Evolutionary conservation across 2,113 vertebrate genomes (phyloP), one percentile per base, ranked within the genome.

Genomic region (Hipposideros armiger): DNA sequence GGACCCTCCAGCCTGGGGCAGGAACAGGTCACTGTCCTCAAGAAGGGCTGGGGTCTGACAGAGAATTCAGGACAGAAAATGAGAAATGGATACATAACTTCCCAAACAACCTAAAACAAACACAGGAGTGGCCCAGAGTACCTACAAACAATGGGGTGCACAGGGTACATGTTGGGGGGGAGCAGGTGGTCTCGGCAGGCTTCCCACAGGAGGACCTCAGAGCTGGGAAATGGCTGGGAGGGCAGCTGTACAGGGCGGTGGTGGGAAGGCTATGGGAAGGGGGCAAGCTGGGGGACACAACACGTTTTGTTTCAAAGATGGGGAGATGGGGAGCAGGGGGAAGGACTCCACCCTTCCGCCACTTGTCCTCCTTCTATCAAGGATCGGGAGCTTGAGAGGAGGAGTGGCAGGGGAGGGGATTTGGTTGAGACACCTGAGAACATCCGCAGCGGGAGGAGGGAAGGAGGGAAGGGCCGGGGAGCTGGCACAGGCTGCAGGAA

Each of bases 391-490:
- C 30, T 28, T 22, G 24, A 32, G 81, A 56, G 91, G 72, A 78
- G 82, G 73, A 50, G 72, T 4, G 40, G 60, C 62, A n/a, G 76
- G 54, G 74, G 69, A 95, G 64, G 92, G 85, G 95, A 74, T 81
- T 90, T 80, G 87, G 72, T 69, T 5, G 50, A 91, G 96, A 97
- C 88, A 92, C 94, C 95, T 97, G 96, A 97, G 96, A 98, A 96
- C 88, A 94, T 93, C 90, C 64, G 24, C 82, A 70, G 92, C 30
- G 76, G 28, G 69, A n/a, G 94, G 88, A 66, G 78, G 67, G 84
- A 19, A 47, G 50, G 56, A 10, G 58, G 66, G 74, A 5, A n/a
- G 70, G 88, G 42, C 0, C 7, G 78, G 52, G 73, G 70, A 80
- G 88, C 95, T 95, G 96, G 96, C 95, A 92, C 52, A 2, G 84